These are phyloP conservation scores for Bombus waltoni DNA, from an alignment of 1,140 invertebrate species.

Conservation along the genomic window DNA sequence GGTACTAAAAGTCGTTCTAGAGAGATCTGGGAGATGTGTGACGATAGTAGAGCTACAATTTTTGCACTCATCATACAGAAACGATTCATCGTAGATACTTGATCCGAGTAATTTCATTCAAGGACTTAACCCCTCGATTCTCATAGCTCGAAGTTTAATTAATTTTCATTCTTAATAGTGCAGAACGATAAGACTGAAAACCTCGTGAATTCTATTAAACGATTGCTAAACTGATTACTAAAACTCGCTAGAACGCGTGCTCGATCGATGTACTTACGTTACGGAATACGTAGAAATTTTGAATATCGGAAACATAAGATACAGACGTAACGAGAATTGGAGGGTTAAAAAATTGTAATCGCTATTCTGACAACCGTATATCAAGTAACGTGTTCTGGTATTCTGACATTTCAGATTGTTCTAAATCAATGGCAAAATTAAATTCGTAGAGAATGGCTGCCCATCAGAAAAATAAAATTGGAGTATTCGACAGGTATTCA, in stretches of 20 bases:
- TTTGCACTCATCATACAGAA: not conserved
- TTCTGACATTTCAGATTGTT: not conserved
- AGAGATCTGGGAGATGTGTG: not conserved
- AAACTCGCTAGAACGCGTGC: too few species aligned
- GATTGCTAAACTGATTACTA: too few species aligned
- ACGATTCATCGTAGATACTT: not conserved
- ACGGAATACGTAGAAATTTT: too few species aligned
- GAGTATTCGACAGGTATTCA: conserved; percentile 52
- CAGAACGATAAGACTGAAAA: not conserved
- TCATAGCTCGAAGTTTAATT: not conserved
- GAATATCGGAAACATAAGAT: too few species aligned
- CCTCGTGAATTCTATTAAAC: too few species aligned
- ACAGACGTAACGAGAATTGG: too few species aligned
- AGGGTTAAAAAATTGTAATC: too few species aligned
- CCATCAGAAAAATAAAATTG: not conserved
- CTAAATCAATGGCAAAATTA: too few species aligned
- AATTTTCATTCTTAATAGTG: too few species aligned
- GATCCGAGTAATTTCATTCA: not conserved
- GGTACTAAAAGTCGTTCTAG: not conserved
- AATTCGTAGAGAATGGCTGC: not conserved
- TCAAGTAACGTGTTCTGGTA: too few species aligned
- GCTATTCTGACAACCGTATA: too few species aligned
- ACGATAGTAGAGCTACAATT: not conserved
- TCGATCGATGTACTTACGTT: too few species aligned
- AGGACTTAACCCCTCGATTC: not conserved